Conservation (phyloP, 2,797 vertebrate genomes). For the Nothura maculosa region DNA sequence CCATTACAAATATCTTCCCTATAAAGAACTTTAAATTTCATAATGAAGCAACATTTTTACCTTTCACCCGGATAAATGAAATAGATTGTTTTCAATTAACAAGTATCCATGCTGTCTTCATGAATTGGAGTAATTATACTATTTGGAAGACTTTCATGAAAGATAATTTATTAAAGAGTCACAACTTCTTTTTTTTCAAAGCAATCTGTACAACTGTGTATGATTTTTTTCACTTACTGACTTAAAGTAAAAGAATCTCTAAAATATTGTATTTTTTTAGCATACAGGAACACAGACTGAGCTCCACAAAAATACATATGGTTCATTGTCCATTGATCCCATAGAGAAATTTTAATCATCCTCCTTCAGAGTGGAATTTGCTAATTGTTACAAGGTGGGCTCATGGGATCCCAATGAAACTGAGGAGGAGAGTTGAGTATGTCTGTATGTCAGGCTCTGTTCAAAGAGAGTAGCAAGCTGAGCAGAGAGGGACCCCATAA, state of each 20-base stretch:
- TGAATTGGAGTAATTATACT: not conserved
- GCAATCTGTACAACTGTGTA: not conserved
- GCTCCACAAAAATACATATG: not conserved
- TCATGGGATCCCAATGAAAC: not conserved
- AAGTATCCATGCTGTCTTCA: not conserved
- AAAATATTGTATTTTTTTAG: not conserved
- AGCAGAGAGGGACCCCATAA: not conserved
- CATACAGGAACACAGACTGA: not conserved
- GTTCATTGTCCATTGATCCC: not conserved
- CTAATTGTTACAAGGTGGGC: not conserved
- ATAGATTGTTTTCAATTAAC: not conserved
- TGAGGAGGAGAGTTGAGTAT: not conserved
- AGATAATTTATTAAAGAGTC: not conserved
- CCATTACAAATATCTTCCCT: not conserved
- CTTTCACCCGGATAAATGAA: conserved; percentile 15
- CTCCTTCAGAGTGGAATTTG: not conserved
- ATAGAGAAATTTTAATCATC: not conserved
- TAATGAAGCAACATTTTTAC: conserved; percentile 21
- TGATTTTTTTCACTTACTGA: not conserved
- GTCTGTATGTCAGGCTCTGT: not conserved
- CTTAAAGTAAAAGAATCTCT: not conserved
- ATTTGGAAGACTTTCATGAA: not conserved
- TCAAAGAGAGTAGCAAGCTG: not conserved
- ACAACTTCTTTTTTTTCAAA: not conserved
- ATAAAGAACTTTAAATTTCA: not conserved